phyloP scores from a whole-genome alignment of 1,140 invertebrate genomes.

The Drosophila setifemur region DNA sequence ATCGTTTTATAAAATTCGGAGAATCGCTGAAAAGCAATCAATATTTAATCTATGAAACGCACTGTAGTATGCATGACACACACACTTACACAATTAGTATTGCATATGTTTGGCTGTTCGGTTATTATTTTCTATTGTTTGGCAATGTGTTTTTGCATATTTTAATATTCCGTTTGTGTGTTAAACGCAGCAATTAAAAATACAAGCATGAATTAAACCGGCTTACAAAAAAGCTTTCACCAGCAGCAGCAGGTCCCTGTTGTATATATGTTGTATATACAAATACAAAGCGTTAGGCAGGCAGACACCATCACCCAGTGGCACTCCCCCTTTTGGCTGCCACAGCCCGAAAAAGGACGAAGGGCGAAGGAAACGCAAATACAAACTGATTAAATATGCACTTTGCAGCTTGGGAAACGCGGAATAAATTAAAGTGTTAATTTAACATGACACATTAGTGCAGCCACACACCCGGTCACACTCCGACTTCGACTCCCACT shows the following conservation, averaged over 20 bases:
- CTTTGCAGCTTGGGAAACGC: slow-evolving; percentile 77
- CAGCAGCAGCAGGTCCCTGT: slow-evolving; percentile 2
- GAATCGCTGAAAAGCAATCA: not conserved
- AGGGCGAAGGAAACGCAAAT: slow-evolving; percentile 62
- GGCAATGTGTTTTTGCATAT: slow-evolving; percentile 54
- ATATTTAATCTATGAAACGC: not conserved
- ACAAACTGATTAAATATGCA: slow-evolving; percentile 82
- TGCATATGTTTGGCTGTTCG: slow-evolving; percentile 6
- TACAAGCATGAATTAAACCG: slow-evolving; percentile 76
- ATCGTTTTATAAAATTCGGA: too few species aligned
- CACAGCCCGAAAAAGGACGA: slow-evolving; percentile 30
- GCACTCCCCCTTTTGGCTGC: not conserved
- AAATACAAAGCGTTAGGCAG: slow-evolving; percentile 39
- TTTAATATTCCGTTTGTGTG: slow-evolving; percentile 71
- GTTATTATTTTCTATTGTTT: slow-evolving; percentile 59
- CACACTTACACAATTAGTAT: slow-evolving; percentile 7
- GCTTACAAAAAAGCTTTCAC: slow-evolving; percentile 56
- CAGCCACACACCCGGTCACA: slow-evolving; percentile 34
- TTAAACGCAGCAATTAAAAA: slow-evolving; percentile 78
- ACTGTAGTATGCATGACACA: not conserved
- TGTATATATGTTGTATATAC: slow-evolving; percentile 5
- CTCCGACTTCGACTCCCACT: not conserved
- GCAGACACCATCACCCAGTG: not conserved
- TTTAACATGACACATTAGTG: slow-evolving; percentile 82
- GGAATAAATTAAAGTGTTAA: slow-evolving; percentile 82